These are phyloP conservation scores for Brachyalestes nurse DNA, from an alignment of 2,797 vertebrate species.

Conservation along the genomic window DNA sequence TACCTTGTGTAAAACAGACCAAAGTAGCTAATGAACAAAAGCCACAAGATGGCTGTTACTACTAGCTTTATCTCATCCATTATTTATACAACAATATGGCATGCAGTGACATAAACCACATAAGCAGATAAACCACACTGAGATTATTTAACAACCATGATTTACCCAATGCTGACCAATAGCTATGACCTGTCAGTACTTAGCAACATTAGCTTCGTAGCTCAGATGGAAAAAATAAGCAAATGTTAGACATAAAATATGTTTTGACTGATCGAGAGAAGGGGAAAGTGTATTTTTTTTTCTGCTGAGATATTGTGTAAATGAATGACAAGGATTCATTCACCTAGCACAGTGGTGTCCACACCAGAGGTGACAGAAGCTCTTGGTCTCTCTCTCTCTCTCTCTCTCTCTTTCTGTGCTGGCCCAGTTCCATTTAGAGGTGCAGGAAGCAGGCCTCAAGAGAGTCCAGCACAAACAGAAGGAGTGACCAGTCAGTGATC, in stretches of 20 bases:
- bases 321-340: conserved; percentile 60
- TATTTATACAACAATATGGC: no score
- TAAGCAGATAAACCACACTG: no score
- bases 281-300: neutral
- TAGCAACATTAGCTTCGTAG: neutral
- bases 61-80: no score
- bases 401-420: conserved; percentile 57
- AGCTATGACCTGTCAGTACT: neutral
- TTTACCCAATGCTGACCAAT: no score
- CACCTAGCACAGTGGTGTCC: conserved; percentile 53
- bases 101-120: no score
- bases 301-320: conserved; percentile 37
- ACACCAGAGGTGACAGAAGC: conserved; percentile 70
- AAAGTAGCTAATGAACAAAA: no score
- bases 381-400: conserved; percentile 66
- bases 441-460: conserved; percentile 56
- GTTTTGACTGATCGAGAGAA: neutral
- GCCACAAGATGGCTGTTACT: no score
- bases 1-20: no score
- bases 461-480: conserved; percentile 54
- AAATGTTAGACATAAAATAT: neutral
- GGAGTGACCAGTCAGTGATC: conserved; percentile 45
- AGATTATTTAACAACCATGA: no score
- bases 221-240: neutral
- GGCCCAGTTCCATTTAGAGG: conserved; percentile 66